phyloP scores from a whole-genome alignment of 2,888 invertebrate genomes.

The Mystacides longicornis region DNA sequence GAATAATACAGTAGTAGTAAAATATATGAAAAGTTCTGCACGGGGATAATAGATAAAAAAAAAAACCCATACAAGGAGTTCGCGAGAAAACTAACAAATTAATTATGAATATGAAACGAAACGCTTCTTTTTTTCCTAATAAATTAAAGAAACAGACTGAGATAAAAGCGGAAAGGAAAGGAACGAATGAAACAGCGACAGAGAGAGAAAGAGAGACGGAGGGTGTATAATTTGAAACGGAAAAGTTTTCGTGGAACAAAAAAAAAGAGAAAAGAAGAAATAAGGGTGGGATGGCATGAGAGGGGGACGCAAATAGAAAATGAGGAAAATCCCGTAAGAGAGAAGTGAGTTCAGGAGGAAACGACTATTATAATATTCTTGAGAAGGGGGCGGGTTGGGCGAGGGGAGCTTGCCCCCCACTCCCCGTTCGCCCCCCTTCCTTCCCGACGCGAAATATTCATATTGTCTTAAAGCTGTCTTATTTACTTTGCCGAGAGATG shows the following conservation, averaged over 20 bases:
- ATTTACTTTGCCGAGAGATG: constrained; percentile 19
- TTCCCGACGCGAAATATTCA: constrained; percentile 15
- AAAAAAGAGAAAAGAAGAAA: too few relatives aligned
- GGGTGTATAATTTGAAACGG: constrained; percentile 26
- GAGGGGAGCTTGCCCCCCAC: neutral
- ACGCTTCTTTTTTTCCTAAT: constrained; percentile 22
- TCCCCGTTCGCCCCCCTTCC: too few relatives aligned
- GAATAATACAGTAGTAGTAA: neutral
- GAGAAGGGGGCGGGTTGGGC: neutral
- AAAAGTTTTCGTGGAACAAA: constrained; percentile 25
- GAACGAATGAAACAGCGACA: too few relatives aligned
- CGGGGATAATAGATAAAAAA: neutral
- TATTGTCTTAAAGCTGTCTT: constrained; percentile 20
- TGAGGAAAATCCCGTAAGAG: constrained; percentile 25
- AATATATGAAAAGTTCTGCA: neutral
- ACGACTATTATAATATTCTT: constrained; percentile 25
- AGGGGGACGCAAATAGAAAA: constrained; percentile 24
- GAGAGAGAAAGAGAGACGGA: constrained; percentile 10
- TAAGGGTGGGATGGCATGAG: too few relatives aligned
- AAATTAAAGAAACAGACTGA: constrained; percentile 25
- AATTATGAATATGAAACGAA: constrained; percentile 22
- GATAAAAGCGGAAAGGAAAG: constrained; percentile 23
- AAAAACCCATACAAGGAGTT: neutral
- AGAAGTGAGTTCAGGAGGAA: constrained; percentile 24
- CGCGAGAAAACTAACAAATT: constrained; percentile 20